A percentile compares a stretch with the other conserved stretches of the same genome.
Conservation (phyloP, 2,888 invertebrate species). For the Drosophila helvetica region DNA sequence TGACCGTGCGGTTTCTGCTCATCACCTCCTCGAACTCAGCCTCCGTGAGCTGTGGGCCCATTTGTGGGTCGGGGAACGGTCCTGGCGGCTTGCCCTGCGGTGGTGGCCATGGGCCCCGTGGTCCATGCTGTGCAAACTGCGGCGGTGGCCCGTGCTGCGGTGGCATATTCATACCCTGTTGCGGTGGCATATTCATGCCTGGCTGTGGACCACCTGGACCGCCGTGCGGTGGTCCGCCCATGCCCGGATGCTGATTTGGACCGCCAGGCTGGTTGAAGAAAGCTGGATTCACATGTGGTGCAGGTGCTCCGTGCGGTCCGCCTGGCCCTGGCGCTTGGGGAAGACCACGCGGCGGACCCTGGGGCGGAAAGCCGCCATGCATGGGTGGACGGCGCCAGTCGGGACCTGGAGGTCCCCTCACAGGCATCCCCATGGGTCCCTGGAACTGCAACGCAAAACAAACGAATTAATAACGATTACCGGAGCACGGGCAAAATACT, state of each 20-base stretch:
- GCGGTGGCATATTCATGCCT: conserved; percentile 83
- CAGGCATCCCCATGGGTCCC: conserved; percentile 85
- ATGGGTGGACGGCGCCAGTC: conserved; percentile 91
- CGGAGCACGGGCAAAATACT: background rate
- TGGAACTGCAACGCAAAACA: conserved; percentile 78
- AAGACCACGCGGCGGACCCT: conserved; percentile 85
- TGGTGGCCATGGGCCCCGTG: conserved; percentile 88
- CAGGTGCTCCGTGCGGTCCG: conserved; percentile 88
- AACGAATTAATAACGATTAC: conserved; percentile 21
- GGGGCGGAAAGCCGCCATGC: conserved; percentile 87
- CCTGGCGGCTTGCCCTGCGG: conserved; percentile 83
- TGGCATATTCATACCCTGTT: conserved; percentile 84
- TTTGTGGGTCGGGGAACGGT: conserved; percentile 83
- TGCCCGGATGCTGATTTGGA: conserved; percentile 84
- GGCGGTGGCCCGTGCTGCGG: conserved; percentile 88
- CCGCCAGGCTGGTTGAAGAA: conserved; percentile 92
- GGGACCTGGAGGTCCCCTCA: conserved; percentile 87
- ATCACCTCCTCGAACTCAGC: conserved; percentile 99
- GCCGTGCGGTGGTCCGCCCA: conserved; percentile 85
- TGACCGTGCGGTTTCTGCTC: conserved; percentile 98
- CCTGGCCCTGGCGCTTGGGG: conserved; percentile 84
- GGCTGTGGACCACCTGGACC: conserved; percentile 85
- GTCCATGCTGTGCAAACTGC: conserved; percentile 88
- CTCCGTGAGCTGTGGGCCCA: conserved; percentile 90
- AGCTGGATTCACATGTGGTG: conserved; percentile 98